phyloP scores from a whole-genome alignment of 2,113 vertebrate species.

The Heterotilapia buettikoferi region DNA sequence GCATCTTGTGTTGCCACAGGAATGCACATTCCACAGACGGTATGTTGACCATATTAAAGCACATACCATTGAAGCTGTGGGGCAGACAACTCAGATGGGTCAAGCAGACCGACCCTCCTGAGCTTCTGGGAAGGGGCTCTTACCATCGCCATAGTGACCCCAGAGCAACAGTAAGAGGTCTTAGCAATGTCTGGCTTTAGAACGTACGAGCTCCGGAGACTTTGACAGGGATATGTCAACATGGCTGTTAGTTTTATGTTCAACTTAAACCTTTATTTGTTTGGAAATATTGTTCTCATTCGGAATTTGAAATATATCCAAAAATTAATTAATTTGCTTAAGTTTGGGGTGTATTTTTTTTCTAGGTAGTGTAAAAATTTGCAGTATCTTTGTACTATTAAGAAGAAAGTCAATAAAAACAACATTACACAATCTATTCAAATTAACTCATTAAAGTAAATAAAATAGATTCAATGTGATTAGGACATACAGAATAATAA shows the following conservation, averaged over 20 bases:
- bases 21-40: conserved; percentile 47
- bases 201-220: conserved; percentile 37
- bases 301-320: neutral
- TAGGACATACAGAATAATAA: neutral
- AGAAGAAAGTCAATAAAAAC: neutral
- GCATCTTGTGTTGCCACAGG: conserved; percentile 39
- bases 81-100: conserved; percentile 43
- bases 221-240: conserved; percentile 23
- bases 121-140: conserved; percentile 49
- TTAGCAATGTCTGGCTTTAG: conserved; percentile 65
- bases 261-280: neutral
- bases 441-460: neutral
- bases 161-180: conserved; percentile 64
- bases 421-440: neutral
- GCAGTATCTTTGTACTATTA: neutral
- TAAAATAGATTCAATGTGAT: neutral
- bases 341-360: neutral
- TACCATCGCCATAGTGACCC: conserved; percentile 64
- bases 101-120: conserved; percentile 49
- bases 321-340: neutral
- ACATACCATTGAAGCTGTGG: conserved; percentile 44
- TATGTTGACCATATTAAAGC: conserved; percentile 49
- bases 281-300: neutral
- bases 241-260: conserved; percentile 28
- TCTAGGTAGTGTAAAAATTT: neutral